Evolutionary conservation across 2,888 invertebrate species (phyloP).

Genomic region (Parnassius apollo): DNA sequence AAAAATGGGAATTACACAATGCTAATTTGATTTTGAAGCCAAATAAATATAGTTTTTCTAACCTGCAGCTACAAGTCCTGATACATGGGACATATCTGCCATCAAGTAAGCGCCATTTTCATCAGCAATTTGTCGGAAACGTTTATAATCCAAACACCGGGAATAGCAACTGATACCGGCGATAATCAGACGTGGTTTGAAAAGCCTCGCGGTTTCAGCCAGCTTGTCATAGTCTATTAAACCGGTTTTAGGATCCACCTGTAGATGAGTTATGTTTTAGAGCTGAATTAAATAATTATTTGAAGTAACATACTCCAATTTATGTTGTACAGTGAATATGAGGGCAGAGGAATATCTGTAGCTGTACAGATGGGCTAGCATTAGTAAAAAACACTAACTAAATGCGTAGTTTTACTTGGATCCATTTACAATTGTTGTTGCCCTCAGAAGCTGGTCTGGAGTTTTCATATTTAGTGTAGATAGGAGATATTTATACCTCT

Average conservation of each 20-base stretch:
- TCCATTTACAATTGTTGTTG: no score
- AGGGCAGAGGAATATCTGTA: no score
- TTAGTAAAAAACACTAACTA: no score
- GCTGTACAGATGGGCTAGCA: no score
- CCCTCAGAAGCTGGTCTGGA: no score
- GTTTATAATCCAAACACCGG: conserved; percentile 93
- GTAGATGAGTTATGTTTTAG: conserved; percentile 26
- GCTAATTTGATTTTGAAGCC: not conserved
- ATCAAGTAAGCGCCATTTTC: conserved; percentile 92
- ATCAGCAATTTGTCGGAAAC: conserved; percentile 91
- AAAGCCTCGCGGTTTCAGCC: conserved; percentile 89
- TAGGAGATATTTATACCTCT: no score
- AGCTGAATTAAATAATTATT: no score
- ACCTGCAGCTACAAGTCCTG: conserved; percentile 95
- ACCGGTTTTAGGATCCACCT: conserved; percentile 88
- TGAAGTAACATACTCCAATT: no score
- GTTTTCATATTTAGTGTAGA: no score
- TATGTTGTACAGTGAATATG: no score
- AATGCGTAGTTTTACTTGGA: no score
- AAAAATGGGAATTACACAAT: not conserved
- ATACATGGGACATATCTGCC: conserved; percentile 98
- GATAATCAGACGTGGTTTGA: conserved; percentile 95
- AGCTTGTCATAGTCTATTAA: conserved; percentile 96
- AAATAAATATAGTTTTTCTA: conserved; percentile 27
- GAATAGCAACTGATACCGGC: conserved; percentile 98